Evolutionary conservation across 2,113 vertebrate species (phyloP).

Genomic region (Oncorhynchus nerka): DNA sequence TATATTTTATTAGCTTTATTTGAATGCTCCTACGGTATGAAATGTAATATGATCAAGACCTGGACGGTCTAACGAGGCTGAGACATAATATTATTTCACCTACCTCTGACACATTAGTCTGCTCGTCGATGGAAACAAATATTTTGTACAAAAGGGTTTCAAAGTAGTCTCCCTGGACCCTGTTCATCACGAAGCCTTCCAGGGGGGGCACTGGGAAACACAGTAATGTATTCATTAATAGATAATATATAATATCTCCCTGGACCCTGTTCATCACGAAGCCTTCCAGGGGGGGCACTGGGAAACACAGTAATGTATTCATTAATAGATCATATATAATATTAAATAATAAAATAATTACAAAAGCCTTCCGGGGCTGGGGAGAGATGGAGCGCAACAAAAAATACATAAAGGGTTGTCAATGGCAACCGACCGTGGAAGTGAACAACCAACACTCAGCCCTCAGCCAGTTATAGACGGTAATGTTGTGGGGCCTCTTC

Average conservation of each 20-base stretch:
- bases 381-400: neutral
- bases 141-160: conserved; percentile 99
- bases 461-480: no score
- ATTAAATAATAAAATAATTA: no score
- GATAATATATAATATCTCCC: no score
- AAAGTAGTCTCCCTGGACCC: conserved; percentile 98
- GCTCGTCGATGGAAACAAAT: conserved; percentile 98
- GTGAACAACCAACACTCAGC: neutral
- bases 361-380: no score
- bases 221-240: neutral
- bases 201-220: conserved; percentile 89
- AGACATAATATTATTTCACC: conserved; percentile 14
- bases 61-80: no score
- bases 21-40: no score
- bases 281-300: no score
- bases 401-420: neutral
- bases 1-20: no score
- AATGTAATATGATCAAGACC: no score
- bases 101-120: conserved; percentile 98
- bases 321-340: no score
- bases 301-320: conserved; percentile 23
- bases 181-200: conserved; percentile 99
- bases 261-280: no score
- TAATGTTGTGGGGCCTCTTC: no score
- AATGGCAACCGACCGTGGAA: neutral